These are phyloP conservation scores for Chelon auratus DNA, from an alignment of 2,797 vertebrate species.

Conservation along the genomic window DNA sequence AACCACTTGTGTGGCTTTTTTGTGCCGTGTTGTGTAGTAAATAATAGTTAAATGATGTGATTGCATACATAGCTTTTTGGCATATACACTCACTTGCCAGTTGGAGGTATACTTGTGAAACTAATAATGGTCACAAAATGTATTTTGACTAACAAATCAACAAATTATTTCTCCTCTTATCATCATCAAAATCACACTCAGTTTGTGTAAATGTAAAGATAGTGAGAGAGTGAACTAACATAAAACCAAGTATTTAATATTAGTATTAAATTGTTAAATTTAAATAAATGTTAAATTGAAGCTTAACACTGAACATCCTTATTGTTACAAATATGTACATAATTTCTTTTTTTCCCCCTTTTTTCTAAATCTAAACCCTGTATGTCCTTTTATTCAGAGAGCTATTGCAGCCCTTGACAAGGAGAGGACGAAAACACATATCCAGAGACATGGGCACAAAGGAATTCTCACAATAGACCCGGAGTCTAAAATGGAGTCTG, in stretches of 20 bases:
- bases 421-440: conserved; percentile 24
- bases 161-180: background rate
- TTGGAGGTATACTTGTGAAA: too few species aligned
- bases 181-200: background rate
- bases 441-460: conserved; percentile 65
- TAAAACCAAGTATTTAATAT: background rate
- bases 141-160: background rate
- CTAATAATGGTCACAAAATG: too few species aligned
- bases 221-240: background rate
- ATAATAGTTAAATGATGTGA: too few species aligned
- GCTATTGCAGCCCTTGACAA: conserved; percentile 51
- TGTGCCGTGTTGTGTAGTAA: too few species aligned
- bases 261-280: too few species aligned
- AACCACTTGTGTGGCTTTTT: too few species aligned
- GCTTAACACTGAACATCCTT: background rate
- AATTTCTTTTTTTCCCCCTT: background rate
- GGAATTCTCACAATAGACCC: conserved; percentile 70
- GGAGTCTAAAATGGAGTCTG: conserved; percentile 62
- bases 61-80: too few species aligned
- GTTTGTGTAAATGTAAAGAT: background rate
- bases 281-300: background rate
- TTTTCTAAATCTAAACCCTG: background rate
- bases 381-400: conserved; percentile 12
- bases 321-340: background rate
- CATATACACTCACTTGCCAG: too few species aligned